Conservation (phyloP, 2,888 invertebrate species). For the Tuta absoluta region DNA sequence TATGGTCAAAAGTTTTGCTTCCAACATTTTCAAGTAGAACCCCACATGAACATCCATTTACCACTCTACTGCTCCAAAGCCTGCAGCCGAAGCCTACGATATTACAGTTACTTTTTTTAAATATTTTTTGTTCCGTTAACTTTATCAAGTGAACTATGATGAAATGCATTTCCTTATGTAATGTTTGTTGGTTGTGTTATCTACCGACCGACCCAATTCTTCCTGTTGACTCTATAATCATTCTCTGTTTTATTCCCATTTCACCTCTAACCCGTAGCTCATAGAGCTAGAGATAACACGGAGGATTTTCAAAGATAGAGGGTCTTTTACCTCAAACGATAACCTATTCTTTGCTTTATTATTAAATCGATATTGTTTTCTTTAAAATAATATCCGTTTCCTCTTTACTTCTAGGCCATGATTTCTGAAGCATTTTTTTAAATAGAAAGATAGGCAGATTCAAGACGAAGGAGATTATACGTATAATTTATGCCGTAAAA, state of each 20-base stretch:
- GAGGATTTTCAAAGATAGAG: conserved; percentile 1
- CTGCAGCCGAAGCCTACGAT: no score
- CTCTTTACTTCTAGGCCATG: no score
- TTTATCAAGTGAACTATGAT: background rate
- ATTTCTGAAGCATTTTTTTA: no score
- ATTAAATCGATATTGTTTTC: background rate
- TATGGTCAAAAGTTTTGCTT: no score
- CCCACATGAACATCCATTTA: no score
- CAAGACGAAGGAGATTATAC: no score
- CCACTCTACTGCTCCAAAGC: no score
- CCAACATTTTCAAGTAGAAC: no score
- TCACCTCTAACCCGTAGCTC: conserved; percentile 13
- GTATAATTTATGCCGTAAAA: no score
- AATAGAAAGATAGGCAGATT: no score
- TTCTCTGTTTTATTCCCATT: conserved; percentile 15
- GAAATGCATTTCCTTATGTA: conserved; percentile 12
- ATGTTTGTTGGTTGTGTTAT: background rate
- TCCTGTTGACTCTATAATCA: conserved; percentile 11
- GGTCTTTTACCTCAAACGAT: background rate
- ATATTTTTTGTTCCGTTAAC: background rate
- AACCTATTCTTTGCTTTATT: background rate
- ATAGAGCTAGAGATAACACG: conserved; percentile 5
- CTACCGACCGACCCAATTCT: background rate
- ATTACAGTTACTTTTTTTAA: background rate
- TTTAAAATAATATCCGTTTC: background rate